Conservation (phyloP, 2,113 vertebrate species). For the Gavia stellata region DNA sequence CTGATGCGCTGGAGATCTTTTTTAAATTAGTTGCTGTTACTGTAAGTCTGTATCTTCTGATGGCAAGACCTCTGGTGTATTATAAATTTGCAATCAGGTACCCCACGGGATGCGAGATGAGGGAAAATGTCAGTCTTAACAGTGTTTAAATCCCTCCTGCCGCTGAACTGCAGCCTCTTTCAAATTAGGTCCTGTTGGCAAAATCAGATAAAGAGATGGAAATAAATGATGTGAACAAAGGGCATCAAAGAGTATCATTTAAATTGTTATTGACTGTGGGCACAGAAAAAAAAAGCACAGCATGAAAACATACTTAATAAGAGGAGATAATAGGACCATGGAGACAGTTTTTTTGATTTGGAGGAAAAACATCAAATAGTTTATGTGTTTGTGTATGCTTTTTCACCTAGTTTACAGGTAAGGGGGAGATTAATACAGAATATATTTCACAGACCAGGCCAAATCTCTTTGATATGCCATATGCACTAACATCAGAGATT, state of each 20-base stretch:
- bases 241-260: conserved; percentile 58
- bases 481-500: not conserved
- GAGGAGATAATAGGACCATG: conserved; percentile 39
- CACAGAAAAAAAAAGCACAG: not conserved
- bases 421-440: not conserved
- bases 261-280: conserved; percentile 63
- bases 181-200: conserved; percentile 67
- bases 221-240: conserved; percentile 56
- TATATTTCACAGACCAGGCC: not conserved
- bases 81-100: conserved; percentile 54
- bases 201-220: conserved; percentile 64
- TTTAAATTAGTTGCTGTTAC: conserved; percentile 65
- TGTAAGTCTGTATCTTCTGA: conserved; percentile 58
- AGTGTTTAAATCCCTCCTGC: conserved; percentile 65
- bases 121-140: conserved; percentile 67
- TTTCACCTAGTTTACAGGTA: not conserved
- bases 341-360: not conserved
- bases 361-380: not conserved
- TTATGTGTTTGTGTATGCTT: not conserved
- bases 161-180: conserved; percentile 55
- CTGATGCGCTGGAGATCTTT: conserved; percentile 41
- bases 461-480: not conserved
- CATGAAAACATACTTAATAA: conserved; percentile 54
- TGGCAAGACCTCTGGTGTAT: conserved; percentile 60
- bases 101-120: conserved; percentile 64